Percentiles rank a stretch among this genome's conserved stretches.
Conservation (phyloP, 2,888 invertebrate genomes). For the Pristionchus fissidentatus region DNA sequence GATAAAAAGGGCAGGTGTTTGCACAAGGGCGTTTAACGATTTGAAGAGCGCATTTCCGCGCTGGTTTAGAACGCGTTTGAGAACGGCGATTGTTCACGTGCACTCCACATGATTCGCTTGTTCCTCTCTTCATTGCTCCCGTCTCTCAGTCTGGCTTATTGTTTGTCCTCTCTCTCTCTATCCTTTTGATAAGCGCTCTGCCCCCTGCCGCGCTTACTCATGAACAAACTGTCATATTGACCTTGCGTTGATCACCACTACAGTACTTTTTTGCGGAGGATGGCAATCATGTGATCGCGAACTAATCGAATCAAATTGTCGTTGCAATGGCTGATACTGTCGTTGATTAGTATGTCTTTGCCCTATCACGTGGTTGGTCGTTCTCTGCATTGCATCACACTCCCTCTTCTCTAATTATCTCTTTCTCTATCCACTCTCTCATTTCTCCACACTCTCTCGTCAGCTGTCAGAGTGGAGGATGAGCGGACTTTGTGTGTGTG, state of each 20-base stretch:
- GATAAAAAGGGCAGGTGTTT: neutral
- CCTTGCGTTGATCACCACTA: neutral
- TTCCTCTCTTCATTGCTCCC: neutral
- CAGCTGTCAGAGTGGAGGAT: constrained; percentile 24
- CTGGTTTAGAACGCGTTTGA: too few species aligned
- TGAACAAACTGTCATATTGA: neutral
- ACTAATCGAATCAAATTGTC: neutral
- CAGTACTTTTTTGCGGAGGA: constrained; percentile 4
- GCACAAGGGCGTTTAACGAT: too few species aligned
- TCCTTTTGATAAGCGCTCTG: neutral
- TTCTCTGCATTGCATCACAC: constrained; percentile 30
- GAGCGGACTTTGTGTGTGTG: neutral
- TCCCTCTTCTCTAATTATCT: neutral
- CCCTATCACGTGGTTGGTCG: constrained; percentile 24
- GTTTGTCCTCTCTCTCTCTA: neutral
- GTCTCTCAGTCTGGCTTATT: constrained; percentile 12
- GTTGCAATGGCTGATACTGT: neutral
- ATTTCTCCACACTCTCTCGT: neutral
- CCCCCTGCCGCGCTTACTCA: too few species aligned
- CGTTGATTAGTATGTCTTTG: neutral
- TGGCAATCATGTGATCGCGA: neutral
- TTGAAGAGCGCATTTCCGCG: too few species aligned
- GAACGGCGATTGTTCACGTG: neutral
- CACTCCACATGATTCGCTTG: constrained; percentile 26
- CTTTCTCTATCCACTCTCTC: constrained; percentile 31